Evolutionary conservation across 1,140 invertebrate genomes (phyloP), one percentile per base, ranked within the genome.

Genomic region (Eurosta solidaginis): DNA sequence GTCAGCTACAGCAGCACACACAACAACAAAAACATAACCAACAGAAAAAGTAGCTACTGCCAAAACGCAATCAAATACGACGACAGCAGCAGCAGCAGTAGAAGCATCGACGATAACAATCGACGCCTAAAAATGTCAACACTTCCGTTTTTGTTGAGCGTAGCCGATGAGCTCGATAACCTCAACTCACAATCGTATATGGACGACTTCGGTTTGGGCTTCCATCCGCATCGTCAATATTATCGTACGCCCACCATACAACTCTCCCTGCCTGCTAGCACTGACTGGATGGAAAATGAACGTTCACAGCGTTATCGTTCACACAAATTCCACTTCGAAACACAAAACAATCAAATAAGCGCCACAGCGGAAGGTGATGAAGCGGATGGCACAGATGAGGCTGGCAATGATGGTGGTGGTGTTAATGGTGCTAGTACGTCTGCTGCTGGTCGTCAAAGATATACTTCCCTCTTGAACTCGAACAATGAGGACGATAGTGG

Each of bases 161-260:
- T 87, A 22, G 85, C 85, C 80, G 85, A 87, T 80, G 85, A 87
- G 81, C 82, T 87, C 79, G 85, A 87, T 82, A 87, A 87, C 80
- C 82, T 87, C 44, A 83, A 87, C 52, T 84, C 84, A 7, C 85
- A 87, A 63, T 84, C 84, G 33, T 87, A 87, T 36, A 80, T 87
- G 83, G 85, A 87, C 63, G 85, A 87, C 79, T 87, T 87, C 20
- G 85, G 85, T 4, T 77, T 87, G 82, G 85, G 85, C 74, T 87
- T 87, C 80, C 84, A 87, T 84, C 85, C 85, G 22, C 85, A 87
- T 76, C 83, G 85, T 0, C 85, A 87, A 22, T 87, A 87, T 74
- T 85, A 87, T 77, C 82, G 85, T 9, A 82, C 85, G 20, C 85
- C 85, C 14, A 85, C 85, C 52, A 87, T 87, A 42, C 85, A 87